Percentiles rank a stretch among this genome's conserved stretches.
Conservation (phyloP, 1,140 invertebrate genomes). For the Zaprionus camerounensis region DNA sequence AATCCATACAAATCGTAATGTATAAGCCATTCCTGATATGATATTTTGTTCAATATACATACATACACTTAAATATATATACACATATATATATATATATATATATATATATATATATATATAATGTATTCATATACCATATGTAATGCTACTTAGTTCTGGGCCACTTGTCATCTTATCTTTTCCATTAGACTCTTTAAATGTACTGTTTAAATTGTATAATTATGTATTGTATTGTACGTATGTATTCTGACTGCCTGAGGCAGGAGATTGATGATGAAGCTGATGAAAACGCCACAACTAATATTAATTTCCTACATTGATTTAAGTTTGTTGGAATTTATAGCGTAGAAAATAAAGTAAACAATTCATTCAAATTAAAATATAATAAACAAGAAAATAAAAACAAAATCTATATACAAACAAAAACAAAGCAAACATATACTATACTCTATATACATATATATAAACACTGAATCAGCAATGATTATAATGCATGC, state of each 20-base stretch:
- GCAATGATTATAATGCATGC: conserved; percentile 54
- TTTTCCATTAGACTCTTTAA: conserved; percentile 21
- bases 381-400: conserved; percentile 35
- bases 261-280: conserved; percentile 45
- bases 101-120: conserved; percentile 7
- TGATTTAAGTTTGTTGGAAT: conserved; percentile 77
- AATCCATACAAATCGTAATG: conserved; percentile 51
- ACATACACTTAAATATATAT: neutral
- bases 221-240: conserved; percentile 23
- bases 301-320: conserved; percentile 74
- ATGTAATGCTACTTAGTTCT: conserved; percentile 17
- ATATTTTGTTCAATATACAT: conserved; percentile 52
- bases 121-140: neutral
- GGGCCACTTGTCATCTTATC: conserved; percentile 18
- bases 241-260: conserved; percentile 58
- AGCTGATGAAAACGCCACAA: conserved; percentile 63
- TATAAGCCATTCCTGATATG: conserved; percentile 75
- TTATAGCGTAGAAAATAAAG: conserved; percentile 70
- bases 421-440: conserved; percentile 40
- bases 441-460: conserved; percentile 49
- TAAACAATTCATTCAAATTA: conserved; percentile 59
- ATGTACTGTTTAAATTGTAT: conserved; percentile 34
- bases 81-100: conserved; percentile 4
- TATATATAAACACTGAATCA: conserved; percentile 47
- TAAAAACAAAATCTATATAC: conserved; percentile 45